Conservation (phyloP, 2,797 vertebrate species). For the Orestias chungarensis region DNA sequence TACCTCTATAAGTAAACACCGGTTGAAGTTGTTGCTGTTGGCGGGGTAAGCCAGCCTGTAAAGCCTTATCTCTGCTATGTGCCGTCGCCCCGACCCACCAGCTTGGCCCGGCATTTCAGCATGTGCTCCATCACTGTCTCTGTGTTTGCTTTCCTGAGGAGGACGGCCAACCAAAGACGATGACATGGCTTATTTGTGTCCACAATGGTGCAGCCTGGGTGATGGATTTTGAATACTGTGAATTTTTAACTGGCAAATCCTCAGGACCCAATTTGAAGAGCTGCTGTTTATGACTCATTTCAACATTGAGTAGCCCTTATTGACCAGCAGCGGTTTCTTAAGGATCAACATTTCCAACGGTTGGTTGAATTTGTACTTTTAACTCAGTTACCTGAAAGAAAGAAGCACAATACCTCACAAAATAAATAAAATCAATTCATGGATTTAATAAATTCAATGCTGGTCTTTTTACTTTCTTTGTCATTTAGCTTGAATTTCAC, state of each 20-base stretch:
- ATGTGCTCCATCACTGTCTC: conserved; percentile 38
- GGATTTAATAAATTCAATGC: neutral
- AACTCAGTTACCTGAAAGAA: neutral
- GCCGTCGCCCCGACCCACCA: conserved; percentile 10
- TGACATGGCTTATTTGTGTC: conserved; percentile 21
- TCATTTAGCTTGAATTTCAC: neutral
- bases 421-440: neutral
- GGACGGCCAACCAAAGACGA: conserved; percentile 1
- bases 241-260: conserved; percentile 6
- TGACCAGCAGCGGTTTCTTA: neutral
- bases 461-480: neutral
- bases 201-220: neutral
- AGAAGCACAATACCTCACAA: neutral
- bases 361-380: no score
- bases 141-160: conserved; percentile 40
- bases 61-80: conserved; percentile 12
- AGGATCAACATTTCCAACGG: neutral
- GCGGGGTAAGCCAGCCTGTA: conserved; percentile 5
- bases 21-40: conserved; percentile 22
- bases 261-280: neutral
- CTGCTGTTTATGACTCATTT: neutral
- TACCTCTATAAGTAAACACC: conserved; percentile 54
- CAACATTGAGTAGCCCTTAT: neutral
- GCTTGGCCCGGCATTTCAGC: conserved; percentile 43
- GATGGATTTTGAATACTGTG: conserved; percentile 8